Evolutionary conservation across 2,113 vertebrate species (phyloP), one percentile per base, ranked within the genome.

Genomic region (Phycodurus eques): DNA sequence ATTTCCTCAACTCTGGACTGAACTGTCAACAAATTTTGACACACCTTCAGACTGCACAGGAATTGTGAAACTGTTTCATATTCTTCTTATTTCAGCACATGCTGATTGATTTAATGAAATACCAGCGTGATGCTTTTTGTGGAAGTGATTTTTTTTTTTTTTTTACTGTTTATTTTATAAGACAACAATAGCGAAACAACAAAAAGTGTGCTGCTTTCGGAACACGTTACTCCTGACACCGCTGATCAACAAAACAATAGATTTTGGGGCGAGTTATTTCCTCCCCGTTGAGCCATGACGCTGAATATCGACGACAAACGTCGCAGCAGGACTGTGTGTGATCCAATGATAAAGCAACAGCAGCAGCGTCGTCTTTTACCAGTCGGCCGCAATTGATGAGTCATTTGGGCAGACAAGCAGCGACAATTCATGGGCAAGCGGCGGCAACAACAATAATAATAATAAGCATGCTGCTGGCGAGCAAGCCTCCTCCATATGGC

Each of bases 401-500:
- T 44, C 62, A 44, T 22, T 39, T 43, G 3, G 19, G 78, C 62
- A 75, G 78, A 80, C 22, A 42, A 72, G 71, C 81, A 75, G 76
- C 74, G 72, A 71, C 79, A 72, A 56, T 51, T 70, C 86, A 74
- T 71, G 75, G 72, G 68, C 70, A 66, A 77, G 73, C 79, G 67
- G 60, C 11, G 9, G 10, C 6, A 39, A 39, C 46, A 47, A 54
- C 7, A 2, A 33, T 5, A 7, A 60, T 60, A 14, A 60, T 60
- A 33, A 60, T 33, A 60, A 67, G 61, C 72, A 83, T 70, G 74
- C 82, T 86, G 82, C 72, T 71, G 56, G 20, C 51, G 53, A 73
- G n/a, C 12, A 2, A 46, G 42, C 67, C 49, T 74, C 68, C 70
- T 72, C 85, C 80, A 80, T 86, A 87, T 89, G 88, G 78, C 13